A percentile compares a stretch with the other conserved stretches of the same genome.
These are phyloP conservation scores for Laupala kohalensis DNA, from an alignment of 1,140 invertebrate species.

Conservation along the genomic window DNA sequence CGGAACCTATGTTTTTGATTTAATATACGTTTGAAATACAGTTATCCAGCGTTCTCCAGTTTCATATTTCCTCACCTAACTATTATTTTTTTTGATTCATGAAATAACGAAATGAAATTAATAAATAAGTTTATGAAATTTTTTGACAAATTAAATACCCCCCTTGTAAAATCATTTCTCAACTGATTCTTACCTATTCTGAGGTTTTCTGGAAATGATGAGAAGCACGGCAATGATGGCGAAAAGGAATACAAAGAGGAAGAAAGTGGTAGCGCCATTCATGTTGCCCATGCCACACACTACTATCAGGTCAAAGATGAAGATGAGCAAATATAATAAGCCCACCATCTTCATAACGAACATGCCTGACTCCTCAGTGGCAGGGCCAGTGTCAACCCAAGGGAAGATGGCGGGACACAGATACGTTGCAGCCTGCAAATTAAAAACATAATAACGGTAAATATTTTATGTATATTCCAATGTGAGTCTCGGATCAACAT, in stretches of 20 bases:
- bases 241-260: slow-evolving; percentile 56
- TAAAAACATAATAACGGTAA: not conserved
- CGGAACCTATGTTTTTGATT: too few species aligned
- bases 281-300: slow-evolving; percentile 56
- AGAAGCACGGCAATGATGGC: slow-evolving; percentile 64
- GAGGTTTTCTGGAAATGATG: slow-evolving; percentile 76
- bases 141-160: not conserved
- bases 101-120: too few species aligned
- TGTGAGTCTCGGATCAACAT: not conserved
- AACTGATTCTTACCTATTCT: slow-evolving; percentile 59
- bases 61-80: too few species aligned
- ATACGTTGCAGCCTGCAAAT: slow-evolving; percentile 54
- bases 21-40: too few species aligned
- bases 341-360: slow-evolving; percentile 80
- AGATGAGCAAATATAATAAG: slow-evolving; percentile 63
- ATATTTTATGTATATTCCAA: not conserved
- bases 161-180: too few species aligned
- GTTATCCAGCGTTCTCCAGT: too few species aligned
- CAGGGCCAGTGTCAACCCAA: slow-evolving; percentile 74
- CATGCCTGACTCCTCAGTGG: slow-evolving; percentile 55
- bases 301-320: slow-evolving; percentile 71
- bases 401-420: slow-evolving; percentile 74
- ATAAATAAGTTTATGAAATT: not conserved
- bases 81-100: too few species aligned
- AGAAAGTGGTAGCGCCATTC: slow-evolving; percentile 49